phyloP scores from a whole-genome alignment of 1,140 invertebrate species.

The Zaprionus inermis region DNA sequence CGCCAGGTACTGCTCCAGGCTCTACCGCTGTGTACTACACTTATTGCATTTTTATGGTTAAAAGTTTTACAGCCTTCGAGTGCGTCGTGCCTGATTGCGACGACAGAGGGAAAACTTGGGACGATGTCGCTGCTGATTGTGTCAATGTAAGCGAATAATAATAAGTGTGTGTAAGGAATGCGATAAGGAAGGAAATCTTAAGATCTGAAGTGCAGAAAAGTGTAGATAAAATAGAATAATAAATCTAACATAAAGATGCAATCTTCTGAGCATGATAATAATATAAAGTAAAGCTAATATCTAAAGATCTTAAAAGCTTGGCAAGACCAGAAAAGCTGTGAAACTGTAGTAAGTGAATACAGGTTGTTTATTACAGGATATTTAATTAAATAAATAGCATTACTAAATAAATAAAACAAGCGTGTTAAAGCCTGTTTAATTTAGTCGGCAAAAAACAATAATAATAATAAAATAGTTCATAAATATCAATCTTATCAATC shows the following conservation, averaged over 20 bases:
- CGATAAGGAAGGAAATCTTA: neutral
- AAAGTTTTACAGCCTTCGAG: conserved; percentile 47
- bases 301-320: too few relatives aligned
- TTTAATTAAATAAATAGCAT: neutral
- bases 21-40: conserved; percentile 51
- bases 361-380: too few relatives aligned
- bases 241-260: neutral
- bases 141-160: conserved; percentile 12
- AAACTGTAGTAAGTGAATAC: neutral
- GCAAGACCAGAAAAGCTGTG: too few relatives aligned
- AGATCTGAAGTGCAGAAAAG: neutral
- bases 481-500: neutral
- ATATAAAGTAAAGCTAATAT: neutral
- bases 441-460: neutral
- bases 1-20: conserved; percentile 23
- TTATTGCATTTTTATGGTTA: conserved; percentile 76
- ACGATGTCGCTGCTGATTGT: conserved; percentile 31
- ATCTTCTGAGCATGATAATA: too few relatives aligned
- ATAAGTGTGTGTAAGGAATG: neutral
- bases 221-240: neutral
- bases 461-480: neutral
- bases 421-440: neutral
- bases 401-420: neutral
- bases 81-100: conserved; percentile 37
- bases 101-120: conserved; percentile 15